Conservation (phyloP, 2,113 vertebrate genomes). For the Lates calcarifer region DNA sequence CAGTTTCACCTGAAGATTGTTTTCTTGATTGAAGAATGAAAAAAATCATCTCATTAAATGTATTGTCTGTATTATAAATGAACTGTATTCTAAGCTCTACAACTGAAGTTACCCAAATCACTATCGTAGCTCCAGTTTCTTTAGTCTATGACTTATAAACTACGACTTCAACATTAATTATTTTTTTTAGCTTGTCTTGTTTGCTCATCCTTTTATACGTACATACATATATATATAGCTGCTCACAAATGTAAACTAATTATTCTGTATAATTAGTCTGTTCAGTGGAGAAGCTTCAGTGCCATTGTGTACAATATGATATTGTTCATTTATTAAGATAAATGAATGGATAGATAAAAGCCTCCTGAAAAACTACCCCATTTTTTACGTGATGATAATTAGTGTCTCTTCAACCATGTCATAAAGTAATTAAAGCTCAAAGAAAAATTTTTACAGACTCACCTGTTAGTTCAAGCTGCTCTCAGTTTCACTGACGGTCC, state of each 20-base stretch:
- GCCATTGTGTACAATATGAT: neutral
- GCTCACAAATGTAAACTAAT: too few species aligned
- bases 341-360: too few species aligned
- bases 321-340: neutral
- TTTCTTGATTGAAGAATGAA: neutral
- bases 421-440: neutral
- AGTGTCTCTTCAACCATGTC: neutral
- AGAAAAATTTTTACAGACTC: neutral
- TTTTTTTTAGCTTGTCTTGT: too few species aligned
- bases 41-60: neutral
- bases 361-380: neutral
- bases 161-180: too few species aligned
- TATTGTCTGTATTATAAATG: too few species aligned
- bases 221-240: too few species aligned
- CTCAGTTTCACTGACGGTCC: neutral
- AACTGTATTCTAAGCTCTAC: neutral
- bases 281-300: too few species aligned
- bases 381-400: neutral
- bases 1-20: neutral
- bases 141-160: neutral
- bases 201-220: too few species aligned
- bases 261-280: too few species aligned
- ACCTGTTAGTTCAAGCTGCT: slow-evolving; percentile 39
- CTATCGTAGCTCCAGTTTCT: neutral
- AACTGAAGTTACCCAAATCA: neutral